phyloP scores from a whole-genome alignment of 2,797 vertebrate genomes.

The Micromesistius poutassou region DNA sequence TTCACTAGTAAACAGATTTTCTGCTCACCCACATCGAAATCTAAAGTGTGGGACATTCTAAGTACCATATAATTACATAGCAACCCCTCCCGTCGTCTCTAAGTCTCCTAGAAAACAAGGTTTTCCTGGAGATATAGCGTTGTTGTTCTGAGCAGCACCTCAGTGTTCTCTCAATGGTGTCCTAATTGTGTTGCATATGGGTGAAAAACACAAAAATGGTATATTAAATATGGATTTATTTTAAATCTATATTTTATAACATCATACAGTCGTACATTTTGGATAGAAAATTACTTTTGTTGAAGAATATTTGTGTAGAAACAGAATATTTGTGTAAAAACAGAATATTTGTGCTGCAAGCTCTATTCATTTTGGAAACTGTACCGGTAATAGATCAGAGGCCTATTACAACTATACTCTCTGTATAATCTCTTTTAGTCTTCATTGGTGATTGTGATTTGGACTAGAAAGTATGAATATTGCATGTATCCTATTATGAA shows the following conservation, averaged over 20 bases:
- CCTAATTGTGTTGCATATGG: background rate
- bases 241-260: slow-evolving; percentile 39
- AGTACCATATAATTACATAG: slow-evolving; percentile 69
- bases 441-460: slow-evolving; percentile 63
- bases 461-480: slow-evolving; percentile 72
- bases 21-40: slow-evolving; percentile 70
- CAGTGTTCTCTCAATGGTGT: no score
- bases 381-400: slow-evolving; percentile 61
- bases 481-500: slow-evolving; percentile 59
- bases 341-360: slow-evolving; percentile 44
- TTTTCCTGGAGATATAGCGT: no score
- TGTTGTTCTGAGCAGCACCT: no score
- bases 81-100: slow-evolving; percentile 50
- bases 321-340: slow-evolving; percentile 17
- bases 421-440: slow-evolving; percentile 70
- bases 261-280: slow-evolving; percentile 19
- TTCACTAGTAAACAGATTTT: slow-evolving; percentile 78
- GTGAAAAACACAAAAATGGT: slow-evolving; percentile 43
- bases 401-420: slow-evolving; percentile 59
- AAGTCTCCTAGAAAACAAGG: slow-evolving; percentile 2
- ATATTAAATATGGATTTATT: slow-evolving; percentile 24
- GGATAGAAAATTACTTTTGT: no score
- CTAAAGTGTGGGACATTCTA: slow-evolving; percentile 68
- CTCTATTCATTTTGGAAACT: slow-evolving; percentile 65
- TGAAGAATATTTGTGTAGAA: no score